Conservation (phyloP, 2,888 invertebrate species). For the Ectemnius cavifrons region DNA sequence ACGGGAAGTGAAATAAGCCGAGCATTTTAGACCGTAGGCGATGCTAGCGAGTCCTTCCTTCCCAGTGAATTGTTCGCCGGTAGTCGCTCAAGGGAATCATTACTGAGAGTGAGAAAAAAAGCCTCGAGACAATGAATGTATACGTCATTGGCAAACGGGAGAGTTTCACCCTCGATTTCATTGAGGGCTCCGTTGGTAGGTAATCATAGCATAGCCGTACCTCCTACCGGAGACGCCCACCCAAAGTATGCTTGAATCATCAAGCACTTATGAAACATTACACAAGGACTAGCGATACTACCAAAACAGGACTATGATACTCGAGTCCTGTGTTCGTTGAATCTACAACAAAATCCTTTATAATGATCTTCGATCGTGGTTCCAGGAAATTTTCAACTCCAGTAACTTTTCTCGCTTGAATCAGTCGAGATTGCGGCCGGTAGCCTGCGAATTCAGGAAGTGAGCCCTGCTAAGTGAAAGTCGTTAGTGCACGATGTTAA, state of each 20-base stretch:
- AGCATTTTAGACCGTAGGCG: conserved; percentile 38
- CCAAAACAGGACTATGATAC: conserved; percentile 46
- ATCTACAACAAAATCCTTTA: background rate
- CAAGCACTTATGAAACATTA: conserved; percentile 39
- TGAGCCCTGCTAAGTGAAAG: conserved; percentile 69
- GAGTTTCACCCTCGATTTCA: conserved; percentile 47
- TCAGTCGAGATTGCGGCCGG: conserved; percentile 52
- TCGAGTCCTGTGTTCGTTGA: background rate
- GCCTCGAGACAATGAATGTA: conserved; percentile 2
- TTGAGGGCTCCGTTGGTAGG: conserved; percentile 23
- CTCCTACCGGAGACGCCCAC: conserved; percentile 52
- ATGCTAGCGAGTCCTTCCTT: conserved; percentile 16
- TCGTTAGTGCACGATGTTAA: conserved; percentile 59
- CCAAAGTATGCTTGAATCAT: conserved; percentile 57
- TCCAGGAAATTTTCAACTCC: too few species aligned
- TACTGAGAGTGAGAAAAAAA: conserved; percentile 7
- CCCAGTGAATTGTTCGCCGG: background rate
- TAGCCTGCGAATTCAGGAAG: conserved; percentile 69
- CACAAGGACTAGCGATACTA: conserved; percentile 40
- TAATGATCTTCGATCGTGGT: too few species aligned
- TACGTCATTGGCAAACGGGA: conserved; percentile 26
- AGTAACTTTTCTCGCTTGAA: conserved; percentile 27
- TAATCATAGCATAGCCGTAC: conserved; percentile 24
- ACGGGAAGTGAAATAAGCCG: conserved; percentile 72
- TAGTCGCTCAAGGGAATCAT: background rate